Conservation (phyloP, 2,113 vertebrate species). For the Macroglossus sobrinus region DNA sequence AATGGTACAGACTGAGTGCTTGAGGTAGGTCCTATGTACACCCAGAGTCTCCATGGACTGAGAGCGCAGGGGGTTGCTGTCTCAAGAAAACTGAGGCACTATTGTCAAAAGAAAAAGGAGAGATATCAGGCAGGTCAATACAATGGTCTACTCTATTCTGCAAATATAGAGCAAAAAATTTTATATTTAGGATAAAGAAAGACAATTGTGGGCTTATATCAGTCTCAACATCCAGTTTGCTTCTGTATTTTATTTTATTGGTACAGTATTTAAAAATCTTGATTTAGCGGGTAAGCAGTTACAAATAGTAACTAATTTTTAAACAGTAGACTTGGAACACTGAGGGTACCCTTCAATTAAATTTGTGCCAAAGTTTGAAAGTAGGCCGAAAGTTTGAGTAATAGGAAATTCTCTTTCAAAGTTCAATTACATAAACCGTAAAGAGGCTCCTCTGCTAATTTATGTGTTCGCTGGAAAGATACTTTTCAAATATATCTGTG, state of each 20-base stretch:
- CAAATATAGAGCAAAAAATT: not conserved
- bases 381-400: not conserved
- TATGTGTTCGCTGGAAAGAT: not conserved
- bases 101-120: not conserved
- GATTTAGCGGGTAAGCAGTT: not conserved
- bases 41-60: not conserved
- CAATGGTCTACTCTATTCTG: not conserved
- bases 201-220: not conserved
- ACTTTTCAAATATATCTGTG: not conserved
- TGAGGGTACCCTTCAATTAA: not conserved
- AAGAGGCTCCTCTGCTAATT: not conserved
- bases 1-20: rapidly evolving
- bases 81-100: not conserved
- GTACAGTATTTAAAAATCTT: not conserved
- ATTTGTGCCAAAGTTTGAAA: not conserved
- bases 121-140: not conserved
- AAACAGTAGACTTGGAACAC: not conserved
- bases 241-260: conserved; percentile 3
- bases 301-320: not conserved
- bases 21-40: rapidly evolving
- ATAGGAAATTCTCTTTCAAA: conserved; percentile 3
- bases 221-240: not conserved
- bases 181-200: not conserved
- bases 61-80: no score
- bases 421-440: not conserved